A percentile compares a stretch with the other conserved stretches of the same genome.
phyloP scores from a whole-genome alignment of 2,888 invertebrate genomes.

The Trissonchulus sp. region DNA sequence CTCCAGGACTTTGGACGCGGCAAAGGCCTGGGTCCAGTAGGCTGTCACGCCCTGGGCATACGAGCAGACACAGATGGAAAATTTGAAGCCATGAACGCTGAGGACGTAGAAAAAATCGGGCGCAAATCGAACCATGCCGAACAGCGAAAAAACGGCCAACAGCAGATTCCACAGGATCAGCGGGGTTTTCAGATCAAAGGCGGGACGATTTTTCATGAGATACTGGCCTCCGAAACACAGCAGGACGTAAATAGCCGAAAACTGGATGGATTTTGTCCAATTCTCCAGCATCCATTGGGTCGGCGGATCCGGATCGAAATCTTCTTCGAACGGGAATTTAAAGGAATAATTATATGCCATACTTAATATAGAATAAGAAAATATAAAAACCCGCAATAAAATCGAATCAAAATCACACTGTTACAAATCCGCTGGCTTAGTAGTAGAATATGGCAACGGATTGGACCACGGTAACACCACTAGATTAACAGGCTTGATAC shows the following conservation, averaged over 20 bases:
- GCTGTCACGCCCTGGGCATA: constrained; percentile 72
- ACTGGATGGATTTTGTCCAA: constrained; percentile 61
- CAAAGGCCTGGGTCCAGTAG: constrained; percentile 97
- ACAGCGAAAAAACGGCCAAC: constrained; percentile 83
- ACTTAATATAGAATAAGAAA: no score
- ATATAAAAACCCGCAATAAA: no score
- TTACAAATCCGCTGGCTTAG: no score
- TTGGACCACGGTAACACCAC: no score
- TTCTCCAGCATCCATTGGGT: constrained; percentile 91
- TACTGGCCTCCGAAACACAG: constrained; percentile 87
- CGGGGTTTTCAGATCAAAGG: constrained; percentile 78
- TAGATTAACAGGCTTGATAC: no score
- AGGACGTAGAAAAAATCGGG: constrained; percentile 63
- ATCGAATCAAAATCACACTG: no score
- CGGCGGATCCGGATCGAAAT: constrained; percentile 80
- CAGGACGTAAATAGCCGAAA: constrained; percentile 78
- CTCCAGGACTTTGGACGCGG: constrained; percentile 60
- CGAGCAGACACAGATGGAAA: constrained; percentile 73
- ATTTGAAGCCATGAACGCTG: constrained; percentile 79
- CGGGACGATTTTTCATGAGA: constrained; percentile 82
- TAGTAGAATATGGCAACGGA: no score
- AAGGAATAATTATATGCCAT: constrained; percentile 82
- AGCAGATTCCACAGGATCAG: constrained; percentile 85
- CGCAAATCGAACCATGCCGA: constrained; percentile 4
- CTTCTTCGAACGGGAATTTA: constrained; percentile 88